Base-by-base conservation (phyloP, 2,888 invertebrate genomes). In the Sicus ferrugineus region DNA sequence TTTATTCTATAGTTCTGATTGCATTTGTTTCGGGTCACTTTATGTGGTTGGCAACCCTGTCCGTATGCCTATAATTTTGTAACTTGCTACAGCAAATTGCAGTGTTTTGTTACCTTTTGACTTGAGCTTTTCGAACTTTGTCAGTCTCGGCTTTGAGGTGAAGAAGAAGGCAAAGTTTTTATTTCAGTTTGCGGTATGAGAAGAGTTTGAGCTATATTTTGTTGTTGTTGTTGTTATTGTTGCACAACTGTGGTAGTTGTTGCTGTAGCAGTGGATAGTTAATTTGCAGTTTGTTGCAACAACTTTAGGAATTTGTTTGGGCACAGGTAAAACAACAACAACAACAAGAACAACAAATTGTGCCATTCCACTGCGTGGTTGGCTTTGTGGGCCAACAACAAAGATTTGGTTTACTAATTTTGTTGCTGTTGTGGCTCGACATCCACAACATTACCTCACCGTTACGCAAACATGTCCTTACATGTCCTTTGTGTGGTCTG, bases 241-340 rank as follows among this genome's bases (percentile, higher is more conserved):
- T n/a, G n/a, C n/a, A n/a, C n/a, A n/a, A n/a, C n/a, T n/a, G n/a
- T n/a, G n/a, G n/a, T n/a, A n/a, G n/a, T n/a, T 67, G 30, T 56
- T 67, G 42, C 50, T 34, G 1, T n/a, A 34, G 31, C 48, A 21
- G 26, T 23, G 50, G 38, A 9, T 21, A 58, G 58, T 42, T 58
- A 19, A 56, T 66, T 66, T 66, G 66, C 66, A 56, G 38, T 56
- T 58, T 30, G 46, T 56, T 56, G 66, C 66, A 58, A 58, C 58
- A 56, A 66, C 66, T 56, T 66, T 66, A 42, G 66, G 28, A 58
- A 58, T 66, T 58, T 66, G 66, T 66, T 56, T 42, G 19, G 9
- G 6, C 34, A 21, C 52, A 52, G 46, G 30, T 48, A 48, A 30
- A 34, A 34, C 16, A 59, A 31, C 34, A 34, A 59, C 19, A 59